Base-by-base conservation (phyloP, 2,113 vertebrate genomes). In the Grammomys surdaster region DNA sequence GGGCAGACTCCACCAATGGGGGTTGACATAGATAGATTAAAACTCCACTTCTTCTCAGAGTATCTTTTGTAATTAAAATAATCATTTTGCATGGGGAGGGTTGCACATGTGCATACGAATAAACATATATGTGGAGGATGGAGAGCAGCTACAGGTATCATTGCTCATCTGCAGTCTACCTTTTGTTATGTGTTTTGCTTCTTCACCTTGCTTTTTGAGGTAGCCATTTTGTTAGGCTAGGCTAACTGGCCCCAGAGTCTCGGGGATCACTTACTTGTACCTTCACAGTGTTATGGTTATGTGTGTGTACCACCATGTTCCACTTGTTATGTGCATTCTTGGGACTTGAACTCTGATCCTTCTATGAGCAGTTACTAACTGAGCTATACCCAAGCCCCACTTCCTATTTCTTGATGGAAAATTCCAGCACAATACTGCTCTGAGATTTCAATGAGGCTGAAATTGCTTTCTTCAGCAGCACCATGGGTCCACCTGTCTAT, bases 121-220 rank as follows among this genome's bases (percentile, higher is more conserved):
- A 54, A 16, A 22, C 28, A 46, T 19, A 6, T 40, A 48, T 54
- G 46, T n/a, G 31, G 20, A 54, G 43, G 33, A 2, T 24, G 31
- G 33, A 70, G 12, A 22, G 1, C 46, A 70, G 8, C 33, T 14
- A 22, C 31, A 16, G 19, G 11, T 14, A 17, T n/a, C 28, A 51
- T 8, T 70, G 17, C 2, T 14, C 0, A 1, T 1, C 17, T 51
- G 19, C 11, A 33, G 40, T 3, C 16, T 1, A 48, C 43, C 10
- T 67, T 28, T 28, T 77, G 22, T 11, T 73, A 40, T 17, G 28
- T 43, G 36, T 19, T 40, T 73, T 58, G 33, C 22, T 31, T 70
- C 46, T 67, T 48, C 31, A 24, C 5, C 43, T 87, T 69, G 31
- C 31, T 36, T 70, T 70, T 70, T 70, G 46, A 54, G 85, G 14